Percentiles rank a stretch among this genome's conserved stretches.
phyloP scores from a whole-genome alignment of 2,888 invertebrate species.

The Carpatolechia fugitivella region DNA sequence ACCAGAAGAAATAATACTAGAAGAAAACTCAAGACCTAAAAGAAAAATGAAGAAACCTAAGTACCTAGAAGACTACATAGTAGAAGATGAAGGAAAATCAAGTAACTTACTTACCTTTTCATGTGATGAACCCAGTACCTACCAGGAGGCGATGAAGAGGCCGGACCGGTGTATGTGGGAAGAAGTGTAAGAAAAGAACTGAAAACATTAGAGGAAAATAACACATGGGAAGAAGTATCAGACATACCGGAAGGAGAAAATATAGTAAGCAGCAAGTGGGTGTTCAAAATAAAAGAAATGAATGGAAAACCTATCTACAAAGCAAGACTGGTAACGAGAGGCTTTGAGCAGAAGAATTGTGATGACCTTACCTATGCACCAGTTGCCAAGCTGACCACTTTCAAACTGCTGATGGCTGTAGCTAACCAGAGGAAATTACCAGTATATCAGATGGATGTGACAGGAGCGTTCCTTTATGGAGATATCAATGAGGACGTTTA shows the following conservation, averaged over 20 bases:
- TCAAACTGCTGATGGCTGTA: conserved; percentile 9
- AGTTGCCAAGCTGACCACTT: conserved; percentile 18
- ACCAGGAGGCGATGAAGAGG: conserved; percentile 17
- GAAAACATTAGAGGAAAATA: conserved; percentile 16
- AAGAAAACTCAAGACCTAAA: not conserved
- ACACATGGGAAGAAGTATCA: conserved; percentile 17
- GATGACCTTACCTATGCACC: conserved; percentile 15
- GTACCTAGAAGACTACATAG: not conserved
- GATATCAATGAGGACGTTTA: conserved; percentile 21
- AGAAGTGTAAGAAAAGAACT: conserved; percentile 17
- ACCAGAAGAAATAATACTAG: not conserved
- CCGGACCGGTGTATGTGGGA: conserved; percentile 14
- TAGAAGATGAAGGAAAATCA: not conserved
- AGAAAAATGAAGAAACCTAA: not conserved
- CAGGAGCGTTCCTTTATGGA: conserved; percentile 22
- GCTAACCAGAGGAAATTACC: conserved; percentile 13
- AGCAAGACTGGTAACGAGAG: conserved; percentile 21
- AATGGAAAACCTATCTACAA: conserved; percentile 9
- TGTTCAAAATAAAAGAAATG: conserved; percentile 13
- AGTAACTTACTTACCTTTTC: conserved; percentile 4
- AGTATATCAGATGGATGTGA: conserved; percentile 24
- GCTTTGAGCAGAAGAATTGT: conserved; percentile 17
- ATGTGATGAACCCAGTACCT: conserved; percentile 22
- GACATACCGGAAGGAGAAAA: not conserved
- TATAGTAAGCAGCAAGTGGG: conserved; percentile 17